phyloP scores from a whole-genome alignment of 2,797 vertebrate species.

The Epinephelus malabaricus region DNA sequence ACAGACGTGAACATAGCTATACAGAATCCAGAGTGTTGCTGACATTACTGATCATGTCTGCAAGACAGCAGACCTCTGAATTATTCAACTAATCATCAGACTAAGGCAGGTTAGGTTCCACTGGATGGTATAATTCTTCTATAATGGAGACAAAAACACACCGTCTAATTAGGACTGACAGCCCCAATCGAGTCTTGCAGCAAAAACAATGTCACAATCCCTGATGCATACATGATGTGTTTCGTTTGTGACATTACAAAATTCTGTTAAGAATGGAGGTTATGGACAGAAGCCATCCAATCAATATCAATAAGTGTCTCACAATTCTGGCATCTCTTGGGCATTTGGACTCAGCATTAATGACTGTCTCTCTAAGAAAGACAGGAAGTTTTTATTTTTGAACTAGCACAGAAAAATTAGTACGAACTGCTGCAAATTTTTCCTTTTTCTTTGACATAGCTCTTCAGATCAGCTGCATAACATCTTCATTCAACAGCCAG shows the following conservation, averaged over 20 bases:
- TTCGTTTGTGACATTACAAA: not conserved
- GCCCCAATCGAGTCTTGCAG: not conserved
- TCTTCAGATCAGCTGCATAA: not conserved
- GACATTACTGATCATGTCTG: constrained; percentile 31
- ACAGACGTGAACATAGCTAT: not conserved
- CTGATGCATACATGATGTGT: not conserved
- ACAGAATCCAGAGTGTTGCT: constrained; percentile 7
- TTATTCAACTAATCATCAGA: constrained; percentile 78
- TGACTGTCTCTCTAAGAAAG: not conserved
- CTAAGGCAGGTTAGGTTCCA: constrained; percentile 62
- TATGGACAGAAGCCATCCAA: no score
- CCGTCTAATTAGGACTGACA: constrained; percentile 10
- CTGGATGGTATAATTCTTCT: constrained; percentile 35
- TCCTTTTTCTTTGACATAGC: not conserved
- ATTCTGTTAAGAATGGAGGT: not conserved
- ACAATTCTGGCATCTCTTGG: not conserved
- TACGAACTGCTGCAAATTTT: not conserved
- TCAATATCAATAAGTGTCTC: not conserved
- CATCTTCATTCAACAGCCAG: not conserved
- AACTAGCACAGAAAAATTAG: not conserved
- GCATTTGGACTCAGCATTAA: not conserved
- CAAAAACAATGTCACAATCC: not conserved
- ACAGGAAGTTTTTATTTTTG: not conserved
- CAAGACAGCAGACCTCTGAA: constrained; percentile 60
- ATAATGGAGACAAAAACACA: constrained; percentile 22